Evolutionary conservation across 2,797 vertebrate genomes (phyloP).

Genomic region (Gallirallus australis): DNA sequence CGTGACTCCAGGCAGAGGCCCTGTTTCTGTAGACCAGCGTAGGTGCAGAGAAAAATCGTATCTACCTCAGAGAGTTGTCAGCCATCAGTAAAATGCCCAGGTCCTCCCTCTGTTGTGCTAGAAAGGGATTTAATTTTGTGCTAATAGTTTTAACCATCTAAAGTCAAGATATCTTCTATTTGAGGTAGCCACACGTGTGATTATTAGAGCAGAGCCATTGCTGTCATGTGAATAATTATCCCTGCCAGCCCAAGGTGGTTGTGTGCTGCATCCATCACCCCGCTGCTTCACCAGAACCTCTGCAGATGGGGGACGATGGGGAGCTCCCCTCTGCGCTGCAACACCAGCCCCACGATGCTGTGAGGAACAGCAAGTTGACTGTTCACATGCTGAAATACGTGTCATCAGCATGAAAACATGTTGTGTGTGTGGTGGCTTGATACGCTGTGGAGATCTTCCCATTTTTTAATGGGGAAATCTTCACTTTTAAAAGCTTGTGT

Average conservation of each 20-base stretch:
- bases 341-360: rapidly evolving
- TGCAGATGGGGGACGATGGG: background rate
- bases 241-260: background rate
- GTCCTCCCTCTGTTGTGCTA: background rate
- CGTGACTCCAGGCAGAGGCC: rapidly evolving
- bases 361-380: rapidly evolving
- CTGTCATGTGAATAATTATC: background rate
- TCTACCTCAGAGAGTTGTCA: background rate
- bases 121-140: background rate
- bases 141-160: background rate
- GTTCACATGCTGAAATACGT: rapidly evolving
- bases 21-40: rapidly evolving
- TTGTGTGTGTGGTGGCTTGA: rapidly evolving
- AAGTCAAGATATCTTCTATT: background rate
- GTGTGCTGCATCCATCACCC: rapidly evolving
- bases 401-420: rapidly evolving
- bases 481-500: background rate
- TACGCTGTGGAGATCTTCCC: background rate
- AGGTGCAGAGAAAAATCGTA: rapidly evolving
- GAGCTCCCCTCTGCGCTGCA: rapidly evolving
- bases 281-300: background rate
- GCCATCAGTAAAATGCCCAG: background rate
- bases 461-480: background rate
- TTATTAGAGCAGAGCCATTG: background rate
- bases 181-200: rapidly evolving